A percentile compares a stretch with the other conserved stretches of the same genome.
phyloP scores from a whole-genome alignment of 2,888 invertebrate genomes.

The Himalopsyche kuldschensis region DNA sequence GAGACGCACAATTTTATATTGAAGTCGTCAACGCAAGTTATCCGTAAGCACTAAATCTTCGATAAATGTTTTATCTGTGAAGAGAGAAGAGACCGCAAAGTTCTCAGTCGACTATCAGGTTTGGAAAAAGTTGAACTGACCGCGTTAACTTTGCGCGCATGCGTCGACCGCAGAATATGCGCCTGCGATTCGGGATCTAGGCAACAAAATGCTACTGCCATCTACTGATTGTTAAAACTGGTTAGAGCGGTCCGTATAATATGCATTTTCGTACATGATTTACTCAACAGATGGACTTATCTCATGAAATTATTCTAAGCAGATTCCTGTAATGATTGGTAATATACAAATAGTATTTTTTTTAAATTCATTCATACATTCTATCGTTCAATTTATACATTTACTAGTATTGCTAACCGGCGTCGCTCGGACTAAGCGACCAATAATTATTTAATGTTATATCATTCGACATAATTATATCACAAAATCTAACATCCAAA shows the following conservation, averaged over 20 bases:
- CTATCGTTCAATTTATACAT: too few species aligned
- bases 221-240: not conserved
- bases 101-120: constrained; percentile 1
- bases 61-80: constrained; percentile 4
- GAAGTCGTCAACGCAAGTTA: not conserved
- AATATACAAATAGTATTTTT: too few species aligned
- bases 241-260: not conserved
- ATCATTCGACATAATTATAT: too few species aligned
- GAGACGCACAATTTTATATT: not conserved
- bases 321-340: too few species aligned
- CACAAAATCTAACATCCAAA: too few species aligned
- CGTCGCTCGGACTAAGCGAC: too few species aligned
- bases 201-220: not conserved
- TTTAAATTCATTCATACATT: too few species aligned
- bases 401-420: too few species aligned
- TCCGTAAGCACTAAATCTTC: not conserved
- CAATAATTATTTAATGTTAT: too few species aligned
- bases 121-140: constrained; percentile 5
- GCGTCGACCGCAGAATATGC: not conserved
- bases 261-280: not conserved
- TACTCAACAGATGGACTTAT: too few species aligned
- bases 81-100: constrained; percentile 7
- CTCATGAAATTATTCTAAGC: too few species aligned
- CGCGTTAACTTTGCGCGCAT: not conserved
- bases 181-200: not conserved